Evolutionary conservation across 2,797 vertebrate species (phyloP), one percentile per base, ranked within the genome.

Genomic region (Danionella dracula): DNA sequence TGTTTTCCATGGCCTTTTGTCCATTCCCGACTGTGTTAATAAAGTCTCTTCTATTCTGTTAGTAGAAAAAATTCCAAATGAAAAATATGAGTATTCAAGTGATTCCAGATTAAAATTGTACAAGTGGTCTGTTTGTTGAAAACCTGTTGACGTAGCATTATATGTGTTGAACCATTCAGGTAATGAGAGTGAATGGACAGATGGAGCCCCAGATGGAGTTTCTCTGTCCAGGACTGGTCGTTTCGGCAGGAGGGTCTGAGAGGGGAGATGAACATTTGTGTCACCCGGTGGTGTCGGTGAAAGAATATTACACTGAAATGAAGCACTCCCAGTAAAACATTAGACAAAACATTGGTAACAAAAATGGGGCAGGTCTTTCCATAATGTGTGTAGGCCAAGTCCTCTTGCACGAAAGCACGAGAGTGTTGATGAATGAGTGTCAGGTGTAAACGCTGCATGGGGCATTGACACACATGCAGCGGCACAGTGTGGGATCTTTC

Each of bases 401-500:
- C 60, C 38, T 40, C 29, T 31, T 55, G 50, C 31, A 56, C 20
- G 15, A 53, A 70, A 70, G 32, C 57, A 61, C 41, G 40, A 58
- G 66, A 64, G 54, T 48, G 41, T 57, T 23, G 62, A 63, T 44
- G 27, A 67, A 56, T 71, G 56, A 67, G 63, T 57, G 62, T 71
- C 63, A 19, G 27, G 50, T 55, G 56, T 31, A 70, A 62, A 66
- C 53, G 38, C 55, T 29, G 17, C 48, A 37, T 20, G 27, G 34
- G 45, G 56, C 55, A 44, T 38, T 12, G 8, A 21, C n/a, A 1
- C 34, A 5, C 34, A 56, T 53, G 73, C 48, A 8, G 23, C 23
- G 23, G 23, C 23, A 3, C n/a, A n/a, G n/a, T 3, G 23, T 6
- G 23, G 6, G 23, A 27, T 27, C 23, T 27, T 27, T 27, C 3